These are phyloP conservation scores for Brachionus rubens DNA, from an alignment of 1,140 invertebrate genomes.

Conservation along the genomic window DNA sequence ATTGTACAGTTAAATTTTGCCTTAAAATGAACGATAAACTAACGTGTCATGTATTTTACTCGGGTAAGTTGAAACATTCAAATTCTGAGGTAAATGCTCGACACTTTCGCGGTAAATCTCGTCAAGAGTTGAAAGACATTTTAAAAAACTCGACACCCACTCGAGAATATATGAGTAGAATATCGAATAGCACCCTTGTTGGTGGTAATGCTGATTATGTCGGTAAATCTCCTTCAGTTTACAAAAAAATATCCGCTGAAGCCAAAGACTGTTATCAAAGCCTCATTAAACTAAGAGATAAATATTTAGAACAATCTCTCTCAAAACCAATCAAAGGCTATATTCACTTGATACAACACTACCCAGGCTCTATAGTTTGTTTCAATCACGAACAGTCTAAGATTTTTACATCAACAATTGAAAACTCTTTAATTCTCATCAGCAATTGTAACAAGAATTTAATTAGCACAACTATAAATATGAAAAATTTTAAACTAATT, in stretches of 20 bases:
- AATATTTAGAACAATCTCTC: not conserved
- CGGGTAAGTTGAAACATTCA: constrained; percentile 20
- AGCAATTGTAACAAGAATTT: not conserved
- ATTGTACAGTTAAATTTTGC: constrained; percentile 32
- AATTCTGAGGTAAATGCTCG: constrained; percentile 7
- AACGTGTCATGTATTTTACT: constrained; percentile 16
- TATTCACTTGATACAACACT: constrained; percentile 34
- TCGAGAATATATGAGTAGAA: constrained; percentile 13
- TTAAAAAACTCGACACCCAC: constrained; percentile 34
- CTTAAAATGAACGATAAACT: constrained; percentile 44
- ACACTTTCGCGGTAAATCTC: constrained; percentile 16
- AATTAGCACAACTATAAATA: not conserved
- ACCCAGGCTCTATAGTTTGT: constrained; percentile 34
- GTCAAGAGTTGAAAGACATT: constrained; percentile 27
- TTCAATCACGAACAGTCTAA: constrained; percentile 18
- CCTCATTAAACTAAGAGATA: not conserved
- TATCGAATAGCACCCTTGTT: not conserved
- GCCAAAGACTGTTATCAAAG: constrained; percentile 44
- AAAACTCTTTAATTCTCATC: not conserved
- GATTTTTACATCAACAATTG: not conserved
- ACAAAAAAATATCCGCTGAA: constrained; percentile 29
- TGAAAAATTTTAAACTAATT: constrained; percentile 5
- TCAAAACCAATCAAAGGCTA: not conserved
- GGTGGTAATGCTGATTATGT: constrained; percentile 34
- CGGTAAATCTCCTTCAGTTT: constrained; percentile 16